These are phyloP conservation scores for Lagodon rhomboides DNA, from an alignment of 2,797 vertebrate genomes.

Conservation along the genomic window DNA sequence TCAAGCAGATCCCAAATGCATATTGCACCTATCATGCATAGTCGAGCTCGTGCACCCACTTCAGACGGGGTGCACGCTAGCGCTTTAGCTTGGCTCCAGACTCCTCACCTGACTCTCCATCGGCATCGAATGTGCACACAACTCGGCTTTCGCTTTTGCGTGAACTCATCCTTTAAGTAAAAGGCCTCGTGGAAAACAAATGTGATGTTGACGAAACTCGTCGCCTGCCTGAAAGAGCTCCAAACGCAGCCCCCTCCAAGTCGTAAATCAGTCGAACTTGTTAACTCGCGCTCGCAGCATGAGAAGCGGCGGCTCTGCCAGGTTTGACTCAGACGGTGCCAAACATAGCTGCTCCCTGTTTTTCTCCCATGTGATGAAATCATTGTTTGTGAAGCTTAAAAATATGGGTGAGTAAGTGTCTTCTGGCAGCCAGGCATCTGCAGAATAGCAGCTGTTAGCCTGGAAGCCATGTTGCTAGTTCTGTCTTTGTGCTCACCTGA, in stretches of 20 bases:
- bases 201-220: neutral
- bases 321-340: neutral
- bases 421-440: constrained; percentile 18
- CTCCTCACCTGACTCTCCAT: no score
- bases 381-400: constrained; percentile 32
- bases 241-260: neutral
- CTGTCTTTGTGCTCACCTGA: neutral
- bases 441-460: constrained; percentile 32
- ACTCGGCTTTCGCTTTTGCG: no score
- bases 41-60: no score
- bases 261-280: neutral
- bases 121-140: no score
- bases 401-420: constrained; percentile 9
- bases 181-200: neutral
- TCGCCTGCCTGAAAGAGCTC: neutral
- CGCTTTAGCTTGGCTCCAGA: neutral
- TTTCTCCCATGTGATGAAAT: constrained; percentile 33
- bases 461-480: constrained; percentile 21
- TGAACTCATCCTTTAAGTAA: no score
- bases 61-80: no score
- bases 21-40: no score
- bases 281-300: neutral
- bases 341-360: constrained; percentile 30
- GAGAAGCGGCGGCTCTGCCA: constrained; percentile 14
- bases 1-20: no score